These are phyloP conservation scores for Vidua chalybeata DNA, from an alignment of 2,113 vertebrate species.

Conservation along the genomic window DNA sequence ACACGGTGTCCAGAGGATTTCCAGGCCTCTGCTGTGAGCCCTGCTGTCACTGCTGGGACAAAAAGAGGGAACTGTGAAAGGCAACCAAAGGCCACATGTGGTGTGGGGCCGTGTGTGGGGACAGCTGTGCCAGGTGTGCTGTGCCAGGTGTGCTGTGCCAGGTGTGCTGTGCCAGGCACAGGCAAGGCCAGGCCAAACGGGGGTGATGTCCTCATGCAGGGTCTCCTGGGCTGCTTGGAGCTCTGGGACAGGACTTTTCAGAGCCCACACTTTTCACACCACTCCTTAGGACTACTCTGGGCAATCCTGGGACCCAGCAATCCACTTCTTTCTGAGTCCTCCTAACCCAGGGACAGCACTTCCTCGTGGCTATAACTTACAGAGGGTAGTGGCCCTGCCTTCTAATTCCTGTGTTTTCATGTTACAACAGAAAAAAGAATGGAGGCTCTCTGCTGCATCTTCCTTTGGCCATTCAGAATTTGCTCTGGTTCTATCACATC, in stretches of 20 bases:
- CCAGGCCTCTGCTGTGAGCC: not conserved
- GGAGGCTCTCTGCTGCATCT: not conserved
- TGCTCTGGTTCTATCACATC: not conserved
- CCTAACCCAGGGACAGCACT: not conserved
- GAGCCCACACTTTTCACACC: not conserved
- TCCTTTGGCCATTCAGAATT: not conserved
- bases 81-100: not conserved
- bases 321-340: not conserved
- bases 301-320: not conserved
- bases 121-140: not conserved
- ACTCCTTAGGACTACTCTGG: fast-evolving
- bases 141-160: not conserved
- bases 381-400: not conserved
- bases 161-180: not conserved
- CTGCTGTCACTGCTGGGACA: not conserved
- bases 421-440: not conserved
- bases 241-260: not conserved
- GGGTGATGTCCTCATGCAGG: fast-evolving
- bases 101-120: not conserved
- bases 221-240: not conserved
- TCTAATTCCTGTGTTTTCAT: not conserved
- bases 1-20: fast-evolving
- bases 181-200: not conserved
- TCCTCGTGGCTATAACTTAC: not conserved
- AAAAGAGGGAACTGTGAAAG: fast-evolving